Percentiles rank a stretch among this genome's conserved stretches.
Evolutionary conservation across 2,113 vertebrate genomes (phyloP).

Genomic region (Indicator indicator): DNA sequence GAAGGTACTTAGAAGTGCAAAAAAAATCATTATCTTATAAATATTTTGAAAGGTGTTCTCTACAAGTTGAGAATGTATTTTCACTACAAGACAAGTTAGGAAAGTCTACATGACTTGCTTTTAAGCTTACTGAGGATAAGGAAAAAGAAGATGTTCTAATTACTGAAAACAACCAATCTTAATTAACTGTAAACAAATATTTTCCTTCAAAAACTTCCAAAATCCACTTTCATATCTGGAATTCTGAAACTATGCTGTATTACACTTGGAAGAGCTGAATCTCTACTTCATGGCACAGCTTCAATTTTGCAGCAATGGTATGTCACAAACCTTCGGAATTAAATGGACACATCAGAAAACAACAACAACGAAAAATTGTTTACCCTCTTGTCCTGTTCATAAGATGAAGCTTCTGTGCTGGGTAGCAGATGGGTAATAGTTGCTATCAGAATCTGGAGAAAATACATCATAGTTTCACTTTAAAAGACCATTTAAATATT

Average conservation of each 20-base stretch:
- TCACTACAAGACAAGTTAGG: background rate
- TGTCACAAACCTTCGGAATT: background rate
- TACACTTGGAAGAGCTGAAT: background rate
- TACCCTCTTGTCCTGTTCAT: slow-evolving; percentile 97
- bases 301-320: background rate
- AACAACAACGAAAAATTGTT: slow-evolving; percentile 12
- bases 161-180: background rate
- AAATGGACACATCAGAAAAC: background rate
- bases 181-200: background rate
- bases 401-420: slow-evolving; percentile 92
- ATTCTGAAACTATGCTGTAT: background rate
- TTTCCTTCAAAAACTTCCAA: background rate
- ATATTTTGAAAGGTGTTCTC: background rate
- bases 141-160: background rate
- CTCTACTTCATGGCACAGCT: background rate
- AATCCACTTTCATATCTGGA: background rate
- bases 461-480: slow-evolving; percentile 9
- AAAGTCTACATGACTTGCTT: background rate
- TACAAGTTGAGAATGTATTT: background rate
- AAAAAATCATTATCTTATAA: background rate
- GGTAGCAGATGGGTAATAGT: slow-evolving; percentile 96
- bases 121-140: background rate
- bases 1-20: background rate
- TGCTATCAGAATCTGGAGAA: slow-evolving; percentile 90
- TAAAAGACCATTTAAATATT: slow-evolving; percentile 24